Evolutionary conservation across 1,140 invertebrate genomes (phyloP).

Genomic region (Sinella curviseta): DNA sequence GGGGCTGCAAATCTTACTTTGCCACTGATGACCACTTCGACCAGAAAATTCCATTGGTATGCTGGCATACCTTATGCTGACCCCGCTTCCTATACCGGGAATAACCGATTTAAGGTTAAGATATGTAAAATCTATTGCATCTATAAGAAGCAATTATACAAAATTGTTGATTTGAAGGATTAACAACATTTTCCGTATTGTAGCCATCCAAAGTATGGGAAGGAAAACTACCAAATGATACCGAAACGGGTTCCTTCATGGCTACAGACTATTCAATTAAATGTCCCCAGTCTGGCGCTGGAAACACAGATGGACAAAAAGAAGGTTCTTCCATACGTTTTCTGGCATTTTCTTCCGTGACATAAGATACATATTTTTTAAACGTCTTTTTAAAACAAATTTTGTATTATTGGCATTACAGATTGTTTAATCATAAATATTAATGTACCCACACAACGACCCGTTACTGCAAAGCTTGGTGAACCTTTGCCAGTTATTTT

Average conservation of each 20-base stretch:
- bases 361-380: no score
- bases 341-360: no score
- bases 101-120: not conserved
- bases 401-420: no score
- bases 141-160: no score
- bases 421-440: not conserved
- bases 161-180: no score
- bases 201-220: slow-evolving; percentile 3
- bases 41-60: not conserved
- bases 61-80: slow-evolving; percentile 22
- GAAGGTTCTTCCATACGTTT: no score
- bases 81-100: not conserved
- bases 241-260: not conserved
- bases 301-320: no score
- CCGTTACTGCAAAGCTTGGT: not conserved
- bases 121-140: not conserved
- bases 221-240: not conserved
- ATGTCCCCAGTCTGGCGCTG: not conserved
- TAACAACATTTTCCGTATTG: not conserved
- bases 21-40: not conserved
- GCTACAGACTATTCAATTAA: not conserved
- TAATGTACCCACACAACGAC: not conserved
- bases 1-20: not conserved
- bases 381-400: no score
- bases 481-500: not conserved